Conservation (phyloP, 2,113 vertebrate genomes). For the Maccullochella peelii region DNA sequence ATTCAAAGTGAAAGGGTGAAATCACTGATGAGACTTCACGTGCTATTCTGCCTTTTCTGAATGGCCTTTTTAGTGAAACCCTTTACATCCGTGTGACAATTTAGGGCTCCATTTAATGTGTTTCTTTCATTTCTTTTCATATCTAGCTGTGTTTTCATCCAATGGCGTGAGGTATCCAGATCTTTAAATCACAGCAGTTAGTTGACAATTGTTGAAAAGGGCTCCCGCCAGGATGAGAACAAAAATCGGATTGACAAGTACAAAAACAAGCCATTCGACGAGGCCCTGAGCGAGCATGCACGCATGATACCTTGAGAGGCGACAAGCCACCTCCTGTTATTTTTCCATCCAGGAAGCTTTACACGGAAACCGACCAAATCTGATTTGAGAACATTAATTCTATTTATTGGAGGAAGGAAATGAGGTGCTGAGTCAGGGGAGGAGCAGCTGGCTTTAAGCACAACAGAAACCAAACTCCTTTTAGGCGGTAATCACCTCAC, state of each 20-base stretch:
- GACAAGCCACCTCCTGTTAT: slow-evolving; percentile 62
- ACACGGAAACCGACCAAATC: slow-evolving; percentile 63
- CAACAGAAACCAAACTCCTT: slow-evolving; percentile 74
- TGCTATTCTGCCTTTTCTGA: slow-evolving; percentile 7
- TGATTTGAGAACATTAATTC: slow-evolving; percentile 76
- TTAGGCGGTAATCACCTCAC: slow-evolving; percentile 58
- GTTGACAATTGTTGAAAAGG: slow-evolving; percentile 56
- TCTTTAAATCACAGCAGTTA: slow-evolving; percentile 52
- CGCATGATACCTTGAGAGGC: slow-evolving; percentile 49
- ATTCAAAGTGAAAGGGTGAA: slow-evolving; percentile 44
- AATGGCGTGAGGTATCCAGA: slow-evolving; percentile 14
- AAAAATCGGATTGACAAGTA: slow-evolving; percentile 55
- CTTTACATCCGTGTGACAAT: slow-evolving; percentile 1
- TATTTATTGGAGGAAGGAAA: slow-evolving; percentile 78
- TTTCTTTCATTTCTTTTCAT: slow-evolving; percentile 35
- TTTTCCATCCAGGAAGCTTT: slow-evolving; percentile 70
- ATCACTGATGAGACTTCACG: no score
- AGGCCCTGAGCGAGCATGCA: slow-evolving; percentile 33
- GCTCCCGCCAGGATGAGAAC: slow-evolving; percentile 42
- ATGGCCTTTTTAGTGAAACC: slow-evolving; percentile 11
- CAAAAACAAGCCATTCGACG: slow-evolving; percentile 34
- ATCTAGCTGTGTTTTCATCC: slow-evolving; percentile 30
- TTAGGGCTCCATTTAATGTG: slow-evolving; percentile 1
- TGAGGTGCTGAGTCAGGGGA: slow-evolving; percentile 73
- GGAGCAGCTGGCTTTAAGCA: slow-evolving; percentile 62